Base-by-base conservation (phyloP, 1,140 invertebrate genomes). In the Drosophila trapezifrons region DNA sequence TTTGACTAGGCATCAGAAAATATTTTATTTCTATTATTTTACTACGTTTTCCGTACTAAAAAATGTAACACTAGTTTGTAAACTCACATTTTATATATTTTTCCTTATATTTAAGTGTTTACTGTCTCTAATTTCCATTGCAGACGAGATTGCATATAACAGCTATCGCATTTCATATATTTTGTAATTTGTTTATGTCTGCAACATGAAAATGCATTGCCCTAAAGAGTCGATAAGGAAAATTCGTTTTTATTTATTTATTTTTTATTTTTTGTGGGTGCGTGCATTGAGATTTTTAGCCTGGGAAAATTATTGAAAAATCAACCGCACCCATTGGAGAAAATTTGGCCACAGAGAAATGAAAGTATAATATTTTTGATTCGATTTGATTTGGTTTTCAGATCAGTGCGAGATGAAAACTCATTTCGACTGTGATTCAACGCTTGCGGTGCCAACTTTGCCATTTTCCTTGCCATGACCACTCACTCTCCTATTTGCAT, bases 221-320 rank as follows among this genome's bases (percentile, higher is more conserved):
- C 49, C 62, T 12, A 38, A 71, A 64, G 29, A 57, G 20, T 13
- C 56, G 59, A 78, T 64, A 75, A 78, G 40, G 18, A 42, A 75
- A 76, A 83, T 78, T 76, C 47, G 62, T 67, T 75, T 83, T 76
- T 58, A 63, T 49, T 75, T 70, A 80, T 72, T 74, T 62, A 49
- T 35, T 60, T 15, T 27, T 70, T 43, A 13, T 49, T 37, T 12
- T 47, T 38, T 20, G 15, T 15, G 47, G 18, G 49, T 71, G 40
- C 40, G 51, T 40, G 12, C 17, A 5, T 25, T 46, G 22, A 5
- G 3, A 18, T 12, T 22, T 38, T 27, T 15, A 35, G 25, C 51
- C 32, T 55, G 70, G 58, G 32, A 56, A 74, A 56, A 55, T 43
- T 18, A 32, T 8, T 7, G 15, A 49, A 49, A 20, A 35, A 20